Percentiles rank a stretch among this genome's conserved stretches.
Evolutionary conservation across 2,888 invertebrate species (phyloP).

Genomic region (Alloscopus bannaensis): DNA sequence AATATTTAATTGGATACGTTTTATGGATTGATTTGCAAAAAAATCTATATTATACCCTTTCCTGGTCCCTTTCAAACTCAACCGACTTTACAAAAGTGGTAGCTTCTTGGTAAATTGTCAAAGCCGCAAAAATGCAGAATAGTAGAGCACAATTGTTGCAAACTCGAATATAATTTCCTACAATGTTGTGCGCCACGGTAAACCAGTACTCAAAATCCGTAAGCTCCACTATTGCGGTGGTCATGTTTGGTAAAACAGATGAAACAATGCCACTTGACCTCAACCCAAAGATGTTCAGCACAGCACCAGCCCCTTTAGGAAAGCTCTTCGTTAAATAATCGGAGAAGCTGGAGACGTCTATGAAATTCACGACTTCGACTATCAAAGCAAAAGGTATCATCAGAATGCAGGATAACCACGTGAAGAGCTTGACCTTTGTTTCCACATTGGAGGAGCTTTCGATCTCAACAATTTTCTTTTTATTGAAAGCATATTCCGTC

Average conservation of each 20-base stretch:
- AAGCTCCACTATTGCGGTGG: neutral
- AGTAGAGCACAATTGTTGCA: slow-evolving; percentile 39
- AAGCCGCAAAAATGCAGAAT: slow-evolving; percentile 43
- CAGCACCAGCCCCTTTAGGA: slow-evolving; percentile 1
- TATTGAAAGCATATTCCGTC: too few species aligned
- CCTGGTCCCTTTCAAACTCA: slow-evolving; percentile 25
- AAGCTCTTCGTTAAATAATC: slow-evolving; percentile 22
- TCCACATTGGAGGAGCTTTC: neutral
- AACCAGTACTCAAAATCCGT: slow-evolving; percentile 28
- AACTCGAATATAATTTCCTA: slow-evolving; percentile 29
- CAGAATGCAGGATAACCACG: slow-evolving; percentile 9
- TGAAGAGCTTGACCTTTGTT: slow-evolving; percentile 13
- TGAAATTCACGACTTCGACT: slow-evolving; percentile 32
- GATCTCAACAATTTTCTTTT: neutral
- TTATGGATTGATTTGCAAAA: neutral
- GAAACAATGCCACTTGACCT: neutral
- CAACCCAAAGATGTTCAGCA: slow-evolving; percentile 13
- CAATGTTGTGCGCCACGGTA: slow-evolving; percentile 7
- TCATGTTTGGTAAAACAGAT: neutral
- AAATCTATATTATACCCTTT: slow-evolving; percentile 31
- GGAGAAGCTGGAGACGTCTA: slow-evolving; percentile 7
- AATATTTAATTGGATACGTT: neutral
- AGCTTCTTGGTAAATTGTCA: slow-evolving; percentile 34
- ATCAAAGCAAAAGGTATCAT: slow-evolving; percentile 38
- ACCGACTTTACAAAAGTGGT: slow-evolving; percentile 23